Evolutionary conservation across 2,888 invertebrate species (phyloP).

Genomic region (Scaptomyza cyrtandrae): DNA sequence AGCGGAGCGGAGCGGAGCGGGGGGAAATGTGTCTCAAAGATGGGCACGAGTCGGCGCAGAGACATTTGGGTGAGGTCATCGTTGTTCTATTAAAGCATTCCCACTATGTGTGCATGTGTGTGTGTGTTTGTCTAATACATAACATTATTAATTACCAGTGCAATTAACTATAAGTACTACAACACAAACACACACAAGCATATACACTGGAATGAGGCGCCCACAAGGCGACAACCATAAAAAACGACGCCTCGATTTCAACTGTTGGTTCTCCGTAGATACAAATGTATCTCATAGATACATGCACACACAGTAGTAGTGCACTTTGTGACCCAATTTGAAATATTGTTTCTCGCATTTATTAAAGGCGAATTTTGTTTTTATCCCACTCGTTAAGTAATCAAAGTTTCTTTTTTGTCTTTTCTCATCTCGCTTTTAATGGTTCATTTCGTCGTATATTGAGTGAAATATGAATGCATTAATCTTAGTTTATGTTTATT

Average conservation of each 20-base stretch:
- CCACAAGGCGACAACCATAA: slow-evolving; percentile 39
- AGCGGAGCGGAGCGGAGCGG: slow-evolving; percentile 5
- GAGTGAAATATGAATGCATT: slow-evolving; percentile 80
- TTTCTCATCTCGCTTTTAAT: slow-evolving; percentile 33
- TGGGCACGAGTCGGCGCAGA: slow-evolving; percentile 65
- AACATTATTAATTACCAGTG: slow-evolving; percentile 80
- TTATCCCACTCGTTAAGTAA: slow-evolving; percentile 36
- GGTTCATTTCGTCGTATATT: slow-evolving; percentile 57
- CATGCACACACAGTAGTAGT: slow-evolving; percentile 22
- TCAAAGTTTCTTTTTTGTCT: slow-evolving; percentile 13
- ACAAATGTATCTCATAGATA: slow-evolving; percentile 9
- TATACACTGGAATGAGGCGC: slow-evolving; percentile 23
- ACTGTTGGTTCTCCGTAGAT: slow-evolving; percentile 24
- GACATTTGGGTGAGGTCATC: slow-evolving; percentile 80
- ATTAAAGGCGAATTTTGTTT: slow-evolving; percentile 58
- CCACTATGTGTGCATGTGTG: slow-evolving; percentile 5
- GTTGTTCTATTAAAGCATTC: slow-evolving; percentile 41
- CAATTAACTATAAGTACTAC: slow-evolving; percentile 79
- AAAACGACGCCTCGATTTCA: slow-evolving; percentile 45
- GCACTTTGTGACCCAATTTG: slow-evolving; percentile 77
- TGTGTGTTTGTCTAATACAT: slow-evolving; percentile 74
- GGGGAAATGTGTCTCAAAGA: slow-evolving; percentile 51
- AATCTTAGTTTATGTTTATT: slow-evolving; percentile 78
- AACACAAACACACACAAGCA: slow-evolving; percentile 24
- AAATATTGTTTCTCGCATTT: slow-evolving; percentile 51